Evolutionary conservation across 2,797 vertebrate species (phyloP).

Genomic region (Sternotherus odoratus): DNA sequence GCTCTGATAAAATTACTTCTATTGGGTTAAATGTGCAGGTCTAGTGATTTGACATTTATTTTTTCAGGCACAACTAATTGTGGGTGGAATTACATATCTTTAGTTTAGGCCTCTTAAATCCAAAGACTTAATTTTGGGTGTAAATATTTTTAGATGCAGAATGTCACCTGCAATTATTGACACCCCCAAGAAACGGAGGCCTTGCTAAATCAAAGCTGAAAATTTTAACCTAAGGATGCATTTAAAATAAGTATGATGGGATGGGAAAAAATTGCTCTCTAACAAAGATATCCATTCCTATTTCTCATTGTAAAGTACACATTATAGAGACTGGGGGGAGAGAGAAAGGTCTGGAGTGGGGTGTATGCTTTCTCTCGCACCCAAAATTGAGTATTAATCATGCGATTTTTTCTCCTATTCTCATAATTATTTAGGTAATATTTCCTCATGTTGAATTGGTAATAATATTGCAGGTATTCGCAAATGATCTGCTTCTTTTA

Average conservation of each 20-base stretch:
- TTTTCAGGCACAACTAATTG: neutral
- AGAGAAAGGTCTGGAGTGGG: neutral
- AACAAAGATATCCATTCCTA: neutral
- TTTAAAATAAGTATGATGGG: neutral
- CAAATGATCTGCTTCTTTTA: neutral
- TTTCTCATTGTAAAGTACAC: neutral
- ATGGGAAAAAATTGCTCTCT: neutral
- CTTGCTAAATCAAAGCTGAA: neutral
- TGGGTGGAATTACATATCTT: neutral
- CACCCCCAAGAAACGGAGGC: neutral
- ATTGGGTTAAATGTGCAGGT: neutral
- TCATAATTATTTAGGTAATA: neutral
- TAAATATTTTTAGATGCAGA: neutral
- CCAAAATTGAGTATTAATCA: neutral
- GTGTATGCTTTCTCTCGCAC: neutral
- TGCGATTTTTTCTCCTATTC: neutral
- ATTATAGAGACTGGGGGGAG: neutral
- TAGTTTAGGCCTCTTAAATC: neutral
- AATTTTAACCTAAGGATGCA: neutral
- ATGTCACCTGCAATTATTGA: neutral
- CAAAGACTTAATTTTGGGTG: fast-evolving
- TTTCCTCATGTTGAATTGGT: neutral
- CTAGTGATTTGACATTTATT: neutral
- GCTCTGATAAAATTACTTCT: neutral
- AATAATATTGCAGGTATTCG: neutral